Evolutionary conservation across 2,888 invertebrate species (phyloP).

Genomic region (Hydroisotoma schaefferi): DNA sequence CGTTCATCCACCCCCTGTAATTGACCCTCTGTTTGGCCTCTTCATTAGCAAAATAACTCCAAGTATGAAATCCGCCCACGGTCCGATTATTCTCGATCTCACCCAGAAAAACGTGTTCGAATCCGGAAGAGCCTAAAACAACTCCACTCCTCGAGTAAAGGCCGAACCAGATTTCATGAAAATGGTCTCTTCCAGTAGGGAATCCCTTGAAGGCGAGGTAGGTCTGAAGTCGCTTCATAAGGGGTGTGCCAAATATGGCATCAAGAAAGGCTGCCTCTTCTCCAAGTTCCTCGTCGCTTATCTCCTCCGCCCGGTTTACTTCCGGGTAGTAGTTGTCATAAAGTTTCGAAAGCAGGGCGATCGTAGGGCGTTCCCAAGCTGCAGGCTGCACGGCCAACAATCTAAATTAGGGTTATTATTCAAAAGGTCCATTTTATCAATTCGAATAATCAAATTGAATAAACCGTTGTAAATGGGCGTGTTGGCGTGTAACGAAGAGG

Average conservation of each 20-base stretch:
- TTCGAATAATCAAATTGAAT: no score
- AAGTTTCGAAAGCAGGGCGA: conserved; percentile 67
- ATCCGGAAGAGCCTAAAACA: conserved; percentile 79
- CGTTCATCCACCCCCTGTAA: conserved; percentile 75
- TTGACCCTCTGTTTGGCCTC: conserved; percentile 67
- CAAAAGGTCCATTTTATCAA: neutral
- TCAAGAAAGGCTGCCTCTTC: conserved; percentile 78
- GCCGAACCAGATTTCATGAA: conserved; percentile 52
- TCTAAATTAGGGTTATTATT: no score
- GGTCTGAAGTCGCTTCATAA: conserved; percentile 68
- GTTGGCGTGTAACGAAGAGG: no score
- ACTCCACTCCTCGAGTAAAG: conserved; percentile 76
- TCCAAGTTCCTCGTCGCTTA: conserved; percentile 65
- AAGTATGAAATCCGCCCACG: conserved; percentile 82
- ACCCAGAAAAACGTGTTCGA: conserved; percentile 87
- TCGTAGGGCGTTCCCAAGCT: conserved; percentile 66
- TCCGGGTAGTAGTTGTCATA: conserved; percentile 83
- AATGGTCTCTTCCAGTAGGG: conserved; percentile 22
- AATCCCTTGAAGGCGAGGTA: conserved; percentile 53
- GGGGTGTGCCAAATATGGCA: conserved; percentile 68
- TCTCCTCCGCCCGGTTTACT: conserved; percentile 68
- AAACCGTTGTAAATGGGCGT: no score
- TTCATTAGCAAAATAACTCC: conserved; percentile 77
- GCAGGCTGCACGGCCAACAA: conserved; percentile 63
- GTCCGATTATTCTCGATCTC: conserved; percentile 76